Base-by-base conservation (phyloP, 2,888 invertebrate species). In the Epiblema foenella region DNA sequence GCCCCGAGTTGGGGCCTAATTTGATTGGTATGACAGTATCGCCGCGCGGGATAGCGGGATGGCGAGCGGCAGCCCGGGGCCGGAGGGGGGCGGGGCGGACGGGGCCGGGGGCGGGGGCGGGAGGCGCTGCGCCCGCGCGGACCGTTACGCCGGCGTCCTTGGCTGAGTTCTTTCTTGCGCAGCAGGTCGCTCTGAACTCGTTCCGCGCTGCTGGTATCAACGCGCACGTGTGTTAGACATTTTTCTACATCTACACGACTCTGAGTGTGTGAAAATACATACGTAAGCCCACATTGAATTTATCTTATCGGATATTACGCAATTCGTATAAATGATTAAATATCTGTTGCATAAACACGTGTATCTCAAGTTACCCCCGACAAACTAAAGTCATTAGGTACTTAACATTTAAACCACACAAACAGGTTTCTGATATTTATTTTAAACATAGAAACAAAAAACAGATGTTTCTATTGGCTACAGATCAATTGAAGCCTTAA, bases 101-200 rank as follows among this genome's bases (percentile, higher is more conserved):
- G 57, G 57, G 68, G 69, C 2, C 57, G 17, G 63, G 63, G 59
- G 58, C 70, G 68, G 70, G 69, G 71, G 70, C 69, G 75, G 69
- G 70, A 60, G 74, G 74, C 70, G 72, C 62, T 65, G 65, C 73
- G 74, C 73, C 75, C 77, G 77, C 74, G 76, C 79, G 79, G 81
- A 89, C 93, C 93, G 93, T 93, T 93, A 93, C 89, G 85, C 81
- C 85, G 85, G 91, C 93, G 93, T 93, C 93, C 93, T 93, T 93
- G 93, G 93, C 93, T 93, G 93, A 93, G 92, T 93, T 93, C 91
- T 93, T 90, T 90, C 90, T 89, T 86, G 89, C 88, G 78, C 90
- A 89, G 90, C 91, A 91, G 91, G 89, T 89, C 89, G 87, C 79
- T 85, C 82, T 85, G 87, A 87, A 91, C 92, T 85, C 90, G 92